A percentile compares a stretch with the other conserved stretches of the same genome.
These are phyloP conservation scores for Lagria hirta DNA, from an alignment of 2,888 invertebrate species.

Conservation along the genomic window DNA sequence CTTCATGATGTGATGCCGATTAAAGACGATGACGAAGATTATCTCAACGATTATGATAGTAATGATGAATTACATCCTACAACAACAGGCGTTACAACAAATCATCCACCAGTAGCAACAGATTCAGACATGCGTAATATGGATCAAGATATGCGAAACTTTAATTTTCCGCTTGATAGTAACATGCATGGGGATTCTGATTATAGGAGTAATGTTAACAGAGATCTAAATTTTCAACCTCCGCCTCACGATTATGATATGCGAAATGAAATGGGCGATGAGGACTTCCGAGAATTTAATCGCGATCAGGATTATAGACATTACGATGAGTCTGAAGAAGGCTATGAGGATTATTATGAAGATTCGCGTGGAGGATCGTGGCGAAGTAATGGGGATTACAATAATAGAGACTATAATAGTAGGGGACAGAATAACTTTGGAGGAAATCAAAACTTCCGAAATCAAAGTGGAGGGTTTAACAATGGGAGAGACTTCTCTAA, in stretches of 20 bases:
- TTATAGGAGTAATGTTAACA: constrained; percentile 32
- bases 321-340: constrained; percentile 40
- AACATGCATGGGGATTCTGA: constrained; percentile 40
- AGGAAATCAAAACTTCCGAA: constrained; percentile 5
- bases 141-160: constrained; percentile 46
- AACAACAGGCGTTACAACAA: constrained; percentile 28
- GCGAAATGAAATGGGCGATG: constrained; percentile 39
- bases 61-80: constrained; percentile 48
- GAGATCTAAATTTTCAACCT: constrained; percentile 38
- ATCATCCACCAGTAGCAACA: too few species aligned
- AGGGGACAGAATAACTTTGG: constrained; percentile 15
- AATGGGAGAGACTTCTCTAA: constrained; percentile 12
- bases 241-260: constrained; percentile 43
- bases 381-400: constrained; percentile 35
- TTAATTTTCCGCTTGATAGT: constrained; percentile 33
- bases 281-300: constrained; percentile 39
- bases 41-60: constrained; percentile 56
- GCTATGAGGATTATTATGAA: constrained; percentile 53
- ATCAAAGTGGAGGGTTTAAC: constrained; percentile 5
- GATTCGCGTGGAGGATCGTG: constrained; percentile 52
- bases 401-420: constrained; percentile 15
- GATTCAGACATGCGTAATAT: constrained; percentile 35
- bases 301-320: constrained; percentile 32
- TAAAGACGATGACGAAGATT: constrained; percentile 57
- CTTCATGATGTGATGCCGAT: constrained; percentile 75